Conservation (phyloP, 2,113 vertebrate genomes). For the Lucifuga dentata region DNA sequence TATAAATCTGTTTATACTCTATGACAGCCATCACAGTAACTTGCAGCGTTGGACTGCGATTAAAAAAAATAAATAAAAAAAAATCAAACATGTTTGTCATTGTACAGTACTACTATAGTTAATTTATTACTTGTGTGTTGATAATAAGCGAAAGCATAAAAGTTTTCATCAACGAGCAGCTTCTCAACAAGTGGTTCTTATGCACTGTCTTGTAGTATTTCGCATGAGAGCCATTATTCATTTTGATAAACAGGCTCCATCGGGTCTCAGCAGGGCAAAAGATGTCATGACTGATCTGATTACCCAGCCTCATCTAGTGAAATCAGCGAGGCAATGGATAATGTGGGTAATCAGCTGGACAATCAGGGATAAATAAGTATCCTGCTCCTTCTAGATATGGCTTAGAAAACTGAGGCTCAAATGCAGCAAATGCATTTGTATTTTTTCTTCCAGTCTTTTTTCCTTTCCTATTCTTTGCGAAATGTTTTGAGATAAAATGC, state of each 20-base stretch:
- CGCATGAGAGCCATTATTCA: background rate
- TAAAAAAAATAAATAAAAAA: no score
- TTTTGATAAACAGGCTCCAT: slow-evolving; percentile 5
- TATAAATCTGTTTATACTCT: background rate
- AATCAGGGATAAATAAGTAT: slow-evolving; percentile 20
- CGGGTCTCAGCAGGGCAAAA: background rate
- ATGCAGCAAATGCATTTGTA: background rate
- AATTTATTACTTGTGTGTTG: no score
- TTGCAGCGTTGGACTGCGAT: background rate
- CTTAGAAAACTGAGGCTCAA: background rate
- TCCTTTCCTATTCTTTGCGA: slow-evolving; percentile 4
- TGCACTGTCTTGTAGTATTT: slow-evolving; percentile 32
- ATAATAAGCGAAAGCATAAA: background rate
- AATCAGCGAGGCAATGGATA: slow-evolving; percentile 27
- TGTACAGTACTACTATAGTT: no score
- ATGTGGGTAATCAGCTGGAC: slow-evolving; percentile 28
- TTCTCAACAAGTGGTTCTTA: slow-evolving; percentile 60
- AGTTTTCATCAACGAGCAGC: background rate
- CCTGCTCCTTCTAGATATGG: slow-evolving; percentile 15
- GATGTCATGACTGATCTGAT: background rate
- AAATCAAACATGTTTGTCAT: no score
- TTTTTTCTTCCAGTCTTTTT: background rate
- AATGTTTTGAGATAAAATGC: slow-evolving; percentile 6
- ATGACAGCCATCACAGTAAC: background rate
- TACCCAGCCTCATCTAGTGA: slow-evolving; percentile 18